Evolutionary conservation across 2,797 vertebrate genomes (phyloP).

Genomic region (Chromobotia macracanthus): DNA sequence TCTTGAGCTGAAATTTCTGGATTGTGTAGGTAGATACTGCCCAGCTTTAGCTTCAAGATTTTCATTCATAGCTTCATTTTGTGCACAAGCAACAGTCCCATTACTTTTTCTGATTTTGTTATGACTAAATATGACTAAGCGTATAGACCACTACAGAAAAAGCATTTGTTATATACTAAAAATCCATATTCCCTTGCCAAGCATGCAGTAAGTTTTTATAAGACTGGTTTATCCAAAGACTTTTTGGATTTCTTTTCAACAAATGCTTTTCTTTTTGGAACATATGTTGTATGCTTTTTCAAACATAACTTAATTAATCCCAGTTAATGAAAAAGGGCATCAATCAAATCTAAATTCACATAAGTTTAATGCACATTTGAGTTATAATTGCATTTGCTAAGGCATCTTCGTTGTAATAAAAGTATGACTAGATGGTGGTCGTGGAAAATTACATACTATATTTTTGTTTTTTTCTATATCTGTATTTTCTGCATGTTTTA

Average conservation of each 20-base stretch:
- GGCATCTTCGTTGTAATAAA: not conserved
- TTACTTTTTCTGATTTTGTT: not conserved
- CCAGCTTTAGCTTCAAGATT: not conserved
- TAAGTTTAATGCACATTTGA: not conserved
- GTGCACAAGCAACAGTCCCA: not conserved
- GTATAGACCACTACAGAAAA: too few relatives aligned
- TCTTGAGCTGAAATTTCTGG: constrained; percentile 19
- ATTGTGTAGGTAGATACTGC: not conserved
- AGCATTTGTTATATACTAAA: not conserved
- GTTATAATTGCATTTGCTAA: not conserved
- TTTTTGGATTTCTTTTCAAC: not conserved
- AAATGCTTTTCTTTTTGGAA: not conserved
- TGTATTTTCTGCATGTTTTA: too few relatives aligned
- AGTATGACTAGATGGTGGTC: not conserved
- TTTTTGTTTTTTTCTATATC: too few relatives aligned
- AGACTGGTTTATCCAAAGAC: not conserved
- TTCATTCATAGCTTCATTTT: not conserved
- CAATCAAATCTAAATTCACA: not conserved
- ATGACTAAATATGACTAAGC: too few relatives aligned
- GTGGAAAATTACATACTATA: not conserved
- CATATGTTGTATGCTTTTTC: not conserved
- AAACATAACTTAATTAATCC: constrained; percentile 11
- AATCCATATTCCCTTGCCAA: not conserved
- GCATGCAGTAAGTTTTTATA: not conserved
- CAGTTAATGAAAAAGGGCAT: not conserved